Evolutionary conservation across 2,797 vertebrate genomes (phyloP), one percentile per base, ranked within the genome.

Genomic region (Chaetodon trifasciatus): DNA sequence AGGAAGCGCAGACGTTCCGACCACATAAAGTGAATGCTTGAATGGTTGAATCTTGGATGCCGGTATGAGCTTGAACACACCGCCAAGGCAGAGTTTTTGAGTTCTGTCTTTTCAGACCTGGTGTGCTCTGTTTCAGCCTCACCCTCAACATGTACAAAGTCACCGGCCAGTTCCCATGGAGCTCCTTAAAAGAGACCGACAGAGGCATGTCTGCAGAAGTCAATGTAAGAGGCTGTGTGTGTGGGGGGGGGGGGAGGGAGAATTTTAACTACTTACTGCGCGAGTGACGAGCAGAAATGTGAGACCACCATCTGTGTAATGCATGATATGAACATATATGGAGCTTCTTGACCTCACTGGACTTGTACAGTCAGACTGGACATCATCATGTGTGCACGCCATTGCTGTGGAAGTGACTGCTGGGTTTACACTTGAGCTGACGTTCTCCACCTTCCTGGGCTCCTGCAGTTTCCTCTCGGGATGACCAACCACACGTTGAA

Each of bases 161-260:
- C 44, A 99, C 97, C 0, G 98, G 98, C 0, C 98, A 99, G 94
- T 99, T 99, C 84, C 98, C 98, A 0, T 99, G 98, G 98, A 99
- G 98, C 89, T 99, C 98, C 3, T 94, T 99, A 42, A 97, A 98
- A 66, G 97, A 99, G 95, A 99, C 98, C 0, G 98, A 99, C 93
- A 88, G 97, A 82, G 98, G 98, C 6, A 0, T 98, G 50, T 99
- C 98, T 1, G 93, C 96, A 3, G 98, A 99, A 64, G 87, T 97
- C 8, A 99, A 96, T 12, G 98, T 99, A 93, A 96, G 97, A 3
- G 5, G 0, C 1, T 65, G 17, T 6, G 13, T 52, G 6, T 57
- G 13, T 5, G 35, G 24, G 10, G n/a, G 3, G 10, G 47, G 16
- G 13, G 37, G 8, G 4, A 44, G 3, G 10, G 35, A 3, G 60